Percentiles rank a stretch among this genome's conserved stretches.
Evolutionary conservation across 2,113 vertebrate species (phyloP).

Genomic region (Apistogramma diplotaenia): DNA sequence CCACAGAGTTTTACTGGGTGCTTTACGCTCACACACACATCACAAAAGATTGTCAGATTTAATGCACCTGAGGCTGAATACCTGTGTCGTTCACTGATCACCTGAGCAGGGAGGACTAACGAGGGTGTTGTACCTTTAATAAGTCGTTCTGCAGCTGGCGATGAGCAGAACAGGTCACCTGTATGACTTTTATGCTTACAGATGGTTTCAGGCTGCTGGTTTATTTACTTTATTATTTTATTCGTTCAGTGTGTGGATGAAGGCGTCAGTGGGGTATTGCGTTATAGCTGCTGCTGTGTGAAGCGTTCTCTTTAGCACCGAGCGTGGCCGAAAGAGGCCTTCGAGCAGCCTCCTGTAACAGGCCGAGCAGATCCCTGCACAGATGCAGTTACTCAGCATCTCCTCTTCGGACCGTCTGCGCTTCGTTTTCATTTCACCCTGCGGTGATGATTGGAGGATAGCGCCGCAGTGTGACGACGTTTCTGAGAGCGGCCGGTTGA

Average conservation of each 20-base stretch:
- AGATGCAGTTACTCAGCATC: background rate
- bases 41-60: background rate
- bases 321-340: background rate
- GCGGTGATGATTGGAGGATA: background rate
- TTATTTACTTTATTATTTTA: background rate
- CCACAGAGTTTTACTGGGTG: background rate
- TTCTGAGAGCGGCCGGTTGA: background rate
- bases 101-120: background rate
- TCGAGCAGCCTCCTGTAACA: background rate
- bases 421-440: background rate
- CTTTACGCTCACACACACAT: background rate
- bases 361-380: background rate
- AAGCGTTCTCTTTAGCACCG: background rate
- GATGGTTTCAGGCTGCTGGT: background rate
- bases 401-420: background rate
- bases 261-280: background rate
- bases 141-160: no score
- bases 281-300: background rate
- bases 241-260: background rate
- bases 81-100: background rate
- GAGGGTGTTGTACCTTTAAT: no score
- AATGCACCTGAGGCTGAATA: background rate
- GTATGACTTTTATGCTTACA: background rate
- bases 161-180: accelerated
- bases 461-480: background rate